Percentiles rank a stretch among this genome's conserved stretches.
Evolutionary conservation across 2,888 invertebrate species (phyloP).

Genomic region (Lepidocyrtinus sp.): DNA sequence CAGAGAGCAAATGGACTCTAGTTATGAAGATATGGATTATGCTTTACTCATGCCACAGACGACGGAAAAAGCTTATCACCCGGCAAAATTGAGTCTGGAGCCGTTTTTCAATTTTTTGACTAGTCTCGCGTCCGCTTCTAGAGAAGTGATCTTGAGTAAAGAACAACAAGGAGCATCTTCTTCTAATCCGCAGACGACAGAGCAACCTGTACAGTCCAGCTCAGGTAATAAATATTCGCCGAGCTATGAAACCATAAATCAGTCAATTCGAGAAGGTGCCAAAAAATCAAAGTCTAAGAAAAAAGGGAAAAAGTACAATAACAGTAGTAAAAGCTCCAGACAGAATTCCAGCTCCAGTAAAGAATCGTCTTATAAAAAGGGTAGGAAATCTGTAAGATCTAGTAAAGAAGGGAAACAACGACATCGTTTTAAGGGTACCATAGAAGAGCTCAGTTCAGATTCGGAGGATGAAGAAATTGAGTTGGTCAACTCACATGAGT

Average conservation of each 20-base stretch:
- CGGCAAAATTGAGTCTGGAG: conserved; percentile 54
- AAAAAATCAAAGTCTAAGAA: conserved; percentile 48
- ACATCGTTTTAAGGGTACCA: conserved; percentile 21
- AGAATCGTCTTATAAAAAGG: conserved; percentile 25
- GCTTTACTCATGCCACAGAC: conserved; percentile 43
- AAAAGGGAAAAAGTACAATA: conserved; percentile 28
- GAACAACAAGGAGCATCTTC: conserved; percentile 35
- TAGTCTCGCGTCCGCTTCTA: conserved; percentile 51
- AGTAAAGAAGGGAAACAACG: conserved; percentile 36
- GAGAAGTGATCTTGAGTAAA: conserved; percentile 49
- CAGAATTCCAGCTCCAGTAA: conserved; percentile 25
- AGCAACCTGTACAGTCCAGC: neutral
- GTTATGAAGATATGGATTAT: conserved; percentile 15
- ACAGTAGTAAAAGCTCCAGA: too few relatives aligned
- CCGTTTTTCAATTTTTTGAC: conserved; percentile 60
- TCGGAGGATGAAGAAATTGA: conserved; percentile 32
- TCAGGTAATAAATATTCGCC: conserved; percentile 43
- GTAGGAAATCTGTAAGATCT: conserved; percentile 39
- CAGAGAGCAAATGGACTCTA: neutral
- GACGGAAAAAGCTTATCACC: conserved; percentile 37
- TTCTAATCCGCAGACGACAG: neutral
- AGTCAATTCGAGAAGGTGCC: conserved; percentile 51
- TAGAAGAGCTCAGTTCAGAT: conserved; percentile 4
- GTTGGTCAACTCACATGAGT: neutral
- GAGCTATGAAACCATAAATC: conserved; percentile 54